These are phyloP conservation scores for Columba janthina DNA, from an alignment of 2,113 vertebrate species.

Conservation along the genomic window DNA sequence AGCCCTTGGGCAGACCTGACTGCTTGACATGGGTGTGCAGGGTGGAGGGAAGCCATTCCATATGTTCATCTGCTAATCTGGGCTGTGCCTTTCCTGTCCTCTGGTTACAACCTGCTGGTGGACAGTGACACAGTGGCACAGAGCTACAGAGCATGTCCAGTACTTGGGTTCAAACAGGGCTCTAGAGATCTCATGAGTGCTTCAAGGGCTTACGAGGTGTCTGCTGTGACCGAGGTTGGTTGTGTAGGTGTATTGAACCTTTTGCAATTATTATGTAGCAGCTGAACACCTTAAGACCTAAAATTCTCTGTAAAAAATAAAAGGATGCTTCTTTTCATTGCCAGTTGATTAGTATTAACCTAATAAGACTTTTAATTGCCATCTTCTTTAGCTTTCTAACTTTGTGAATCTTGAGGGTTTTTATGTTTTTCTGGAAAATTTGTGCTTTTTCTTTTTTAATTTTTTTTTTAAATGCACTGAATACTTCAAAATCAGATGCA, in stretches of 20 bases:
- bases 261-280: not conserved
- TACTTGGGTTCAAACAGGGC: not conserved
- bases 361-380: not conserved
- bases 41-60: no score
- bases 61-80: no score
- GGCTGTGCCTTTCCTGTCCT: no score
- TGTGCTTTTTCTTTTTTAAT: no score
- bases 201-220: not conserved
- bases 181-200: not conserved
- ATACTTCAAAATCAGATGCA: not conserved
- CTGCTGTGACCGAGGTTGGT: not conserved
- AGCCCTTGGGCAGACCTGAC: no score
- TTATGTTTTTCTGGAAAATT: not conserved
- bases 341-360: not conserved
- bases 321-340: not conserved
- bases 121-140: not conserved
- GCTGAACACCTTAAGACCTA: not conserved
- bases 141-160: not conserved
- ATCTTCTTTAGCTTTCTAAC: not conserved
- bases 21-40: no score
- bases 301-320: not conserved
- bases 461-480: not conserved
- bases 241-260: not conserved
- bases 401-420: not conserved
- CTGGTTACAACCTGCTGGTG: not conserved